Conservation (phyloP, 2,888 invertebrate genomes). For the Meteorus cinctellus region DNA sequence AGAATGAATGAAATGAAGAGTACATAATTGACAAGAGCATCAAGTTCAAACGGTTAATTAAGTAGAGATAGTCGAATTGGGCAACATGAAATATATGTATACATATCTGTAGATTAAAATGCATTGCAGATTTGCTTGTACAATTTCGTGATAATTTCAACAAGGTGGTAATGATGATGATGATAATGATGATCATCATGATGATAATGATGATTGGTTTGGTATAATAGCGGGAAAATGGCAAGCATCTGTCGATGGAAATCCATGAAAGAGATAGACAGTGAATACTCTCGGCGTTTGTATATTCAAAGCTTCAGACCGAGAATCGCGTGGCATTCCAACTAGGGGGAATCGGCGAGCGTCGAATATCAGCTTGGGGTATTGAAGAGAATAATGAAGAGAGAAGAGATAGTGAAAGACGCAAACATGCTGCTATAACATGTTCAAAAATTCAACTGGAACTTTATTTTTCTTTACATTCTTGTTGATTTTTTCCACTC, state of each 20-base stretch:
- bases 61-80: constrained; percentile 31
- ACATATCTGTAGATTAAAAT: neutral
- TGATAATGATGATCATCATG: neutral
- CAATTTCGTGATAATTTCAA: neutral
- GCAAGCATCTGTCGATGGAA: constrained; percentile 26
- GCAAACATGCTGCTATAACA: too few relatives aligned
- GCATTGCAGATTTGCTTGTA: neutral
- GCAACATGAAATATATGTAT: too few relatives aligned
- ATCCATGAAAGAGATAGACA: constrained; percentile 17
- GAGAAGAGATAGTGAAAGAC: too few relatives aligned
- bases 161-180: neutral
- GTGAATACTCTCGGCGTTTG: constrained; percentile 38
- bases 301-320: constrained; percentile 23
- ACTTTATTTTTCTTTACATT: too few relatives aligned
- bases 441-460: too few relatives aligned
- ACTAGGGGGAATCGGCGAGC: constrained; percentile 43
- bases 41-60: constrained; percentile 33
- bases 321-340: constrained; percentile 47
- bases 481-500: too few relatives aligned
- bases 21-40: neutral
- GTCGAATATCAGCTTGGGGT: constrained; percentile 23
- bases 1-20: too few relatives aligned
- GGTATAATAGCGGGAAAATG: constrained; percentile 16
- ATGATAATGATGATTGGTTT: neutral
- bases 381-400: too few relatives aligned